Evolutionary conservation across 2,888 invertebrate species (phyloP), one percentile per base, ranked within the genome.

Genomic region (Trachelus troglodyta): DNA sequence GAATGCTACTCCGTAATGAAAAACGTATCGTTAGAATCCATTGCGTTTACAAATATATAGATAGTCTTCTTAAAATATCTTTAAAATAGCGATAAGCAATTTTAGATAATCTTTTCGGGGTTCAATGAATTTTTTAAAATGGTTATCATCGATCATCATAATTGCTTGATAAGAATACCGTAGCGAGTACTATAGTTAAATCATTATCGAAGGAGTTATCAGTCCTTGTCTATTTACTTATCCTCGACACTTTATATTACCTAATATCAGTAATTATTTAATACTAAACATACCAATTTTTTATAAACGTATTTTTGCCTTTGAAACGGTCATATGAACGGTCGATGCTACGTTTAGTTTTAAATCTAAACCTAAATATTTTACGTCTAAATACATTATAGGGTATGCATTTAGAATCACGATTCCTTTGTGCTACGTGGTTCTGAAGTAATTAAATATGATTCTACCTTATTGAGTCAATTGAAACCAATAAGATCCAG

Each of bases 391-490:
- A 15, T 56, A 56, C 23, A 9, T 56, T 23, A 56, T 23, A 9
- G 23, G 2, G 23, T 23, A 56, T 2, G 23, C 23, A 56, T 56
- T 56, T 23, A 56, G 23, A 23, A 56, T 23, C 23, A 23, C 2
- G 23, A 56, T 56, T 56, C 56, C 9, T 56, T 56, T 56, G 56
- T 1, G 56, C 23, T 23, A 6, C 56, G 23, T 23, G 56, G 9
- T 30, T 31, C 69, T 35, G 75, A 34, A 80, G 78, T 84, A 84
- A 85, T 85, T 85, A 81, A 82, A 82, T 82, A 78, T 81, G 81
- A 86, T 85, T 85, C 79, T 79, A 71, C 75, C 80, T 85, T 83
- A 88, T 88, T 86, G 86, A 86, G 84, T 81, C 88, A 89, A 89
- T 89, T 88, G 89, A 84, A 83, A 81, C 77, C 87, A 89, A 88